Conservation (phyloP, 2,113 vertebrate species). For the Pithys albifrons region DNA sequence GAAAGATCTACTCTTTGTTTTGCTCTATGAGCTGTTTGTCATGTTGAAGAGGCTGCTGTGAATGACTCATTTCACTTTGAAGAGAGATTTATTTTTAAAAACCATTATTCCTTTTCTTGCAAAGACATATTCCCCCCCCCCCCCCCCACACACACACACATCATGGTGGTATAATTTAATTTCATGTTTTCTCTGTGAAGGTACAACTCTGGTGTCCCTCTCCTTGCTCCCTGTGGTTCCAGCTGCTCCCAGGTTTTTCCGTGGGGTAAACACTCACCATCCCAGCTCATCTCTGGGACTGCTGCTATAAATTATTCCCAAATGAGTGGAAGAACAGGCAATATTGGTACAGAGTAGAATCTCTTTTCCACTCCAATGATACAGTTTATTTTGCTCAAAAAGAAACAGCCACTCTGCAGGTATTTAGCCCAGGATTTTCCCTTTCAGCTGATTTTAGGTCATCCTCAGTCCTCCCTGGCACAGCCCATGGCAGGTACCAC, state of each 20-base stretch:
- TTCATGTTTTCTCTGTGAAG: fast-evolving
- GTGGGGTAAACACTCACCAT: not conserved
- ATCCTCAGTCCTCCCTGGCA: fast-evolving
- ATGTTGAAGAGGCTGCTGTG: conserved; percentile 15
- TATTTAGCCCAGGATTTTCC: not conserved
- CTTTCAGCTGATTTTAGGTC: not conserved
- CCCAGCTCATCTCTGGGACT: not conserved
- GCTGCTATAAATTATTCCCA: not conserved
- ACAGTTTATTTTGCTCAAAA: not conserved
- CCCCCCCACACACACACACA: not conserved
- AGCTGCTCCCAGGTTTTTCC: not conserved
- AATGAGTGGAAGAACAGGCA: not conserved
- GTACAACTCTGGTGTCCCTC: not conserved
- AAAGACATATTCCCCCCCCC: not conserved
- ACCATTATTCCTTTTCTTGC: not conserved
- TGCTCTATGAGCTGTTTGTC: conserved; percentile 25
- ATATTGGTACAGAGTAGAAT: fast-evolving
- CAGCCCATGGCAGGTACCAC: not conserved
- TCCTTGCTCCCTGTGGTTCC: fast-evolving
- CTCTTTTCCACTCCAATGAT: too few species aligned
- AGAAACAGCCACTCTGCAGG: not conserved
- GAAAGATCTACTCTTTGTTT: conserved; percentile 26
- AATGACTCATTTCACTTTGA: conserved; percentile 39
- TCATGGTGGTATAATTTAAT: not conserved
- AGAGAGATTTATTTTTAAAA: conserved; percentile 43